These are phyloP conservation scores for Suncus etruscus DNA, from an alignment of 2,113 vertebrate species.

Conservation along the genomic window DNA sequence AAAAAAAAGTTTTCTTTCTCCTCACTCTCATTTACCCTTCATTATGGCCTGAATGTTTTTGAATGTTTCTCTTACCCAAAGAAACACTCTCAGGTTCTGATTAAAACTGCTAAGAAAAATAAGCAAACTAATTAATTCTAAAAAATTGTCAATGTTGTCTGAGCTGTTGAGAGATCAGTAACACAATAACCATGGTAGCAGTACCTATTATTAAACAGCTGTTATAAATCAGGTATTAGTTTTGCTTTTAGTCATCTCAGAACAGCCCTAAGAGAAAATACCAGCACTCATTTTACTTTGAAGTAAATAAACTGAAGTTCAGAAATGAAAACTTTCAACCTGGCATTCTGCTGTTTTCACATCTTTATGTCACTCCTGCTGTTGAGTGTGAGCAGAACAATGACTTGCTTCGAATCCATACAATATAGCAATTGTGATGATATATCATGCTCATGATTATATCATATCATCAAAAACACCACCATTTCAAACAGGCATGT, in stretches of 20 bases:
- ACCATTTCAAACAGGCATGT: not conserved
- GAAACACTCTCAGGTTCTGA: not conserved
- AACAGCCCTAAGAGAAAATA: not conserved
- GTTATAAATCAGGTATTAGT: not conserved
- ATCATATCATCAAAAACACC: not conserved
- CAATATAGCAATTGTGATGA: not conserved
- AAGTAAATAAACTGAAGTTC: constrained; percentile 30
- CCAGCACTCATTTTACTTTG: not conserved
- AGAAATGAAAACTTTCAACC: not conserved
- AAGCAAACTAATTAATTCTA: not conserved
- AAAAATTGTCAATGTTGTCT: not conserved
- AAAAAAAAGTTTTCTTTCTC: not conserved
- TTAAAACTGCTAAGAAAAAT: not conserved
- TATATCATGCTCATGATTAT: not conserved
- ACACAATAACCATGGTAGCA: not conserved
- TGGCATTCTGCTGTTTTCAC: not conserved
- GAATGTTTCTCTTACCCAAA: too few species aligned
- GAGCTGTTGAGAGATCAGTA: not conserved
- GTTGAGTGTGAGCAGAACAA: not conserved
- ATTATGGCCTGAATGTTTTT: not conserved
- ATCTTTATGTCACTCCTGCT: not conserved
- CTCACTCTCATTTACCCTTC: not conserved
- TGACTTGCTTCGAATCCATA: not conserved
- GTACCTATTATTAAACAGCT: not conserved
- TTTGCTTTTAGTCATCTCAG: not conserved